These are phyloP conservation scores for Drosophila mayaguana DNA, from an alignment of 2,888 invertebrate species.

Conservation along the genomic window DNA sequence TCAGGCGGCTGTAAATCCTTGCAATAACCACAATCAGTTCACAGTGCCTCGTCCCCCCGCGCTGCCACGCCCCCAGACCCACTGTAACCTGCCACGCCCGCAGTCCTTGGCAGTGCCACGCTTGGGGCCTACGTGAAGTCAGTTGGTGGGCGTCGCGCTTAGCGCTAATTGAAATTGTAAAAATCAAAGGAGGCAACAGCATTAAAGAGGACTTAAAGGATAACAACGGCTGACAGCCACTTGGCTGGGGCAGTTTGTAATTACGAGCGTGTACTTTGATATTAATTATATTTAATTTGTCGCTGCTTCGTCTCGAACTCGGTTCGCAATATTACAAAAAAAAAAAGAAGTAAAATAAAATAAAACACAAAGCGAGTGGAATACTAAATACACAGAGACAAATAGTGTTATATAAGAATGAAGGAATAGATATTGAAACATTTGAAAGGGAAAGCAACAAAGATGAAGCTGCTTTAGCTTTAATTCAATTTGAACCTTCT, in stretches of 20 bases:
- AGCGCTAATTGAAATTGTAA: conserved; percentile 75
- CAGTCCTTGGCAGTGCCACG: neutral
- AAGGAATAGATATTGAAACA: too few relatives aligned
- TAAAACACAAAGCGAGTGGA: neutral
- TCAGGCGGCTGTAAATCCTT: conserved; percentile 67
- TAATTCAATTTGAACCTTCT: neutral
- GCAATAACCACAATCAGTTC: conserved; percentile 44
- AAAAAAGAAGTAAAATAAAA: neutral
- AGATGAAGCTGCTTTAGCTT: neutral
- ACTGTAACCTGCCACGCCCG: conserved; percentile 3
- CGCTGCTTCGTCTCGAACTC: neutral
- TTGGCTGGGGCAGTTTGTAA: conserved; percentile 58
- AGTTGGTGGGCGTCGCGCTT: conserved; percentile 47
- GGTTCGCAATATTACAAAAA: neutral
- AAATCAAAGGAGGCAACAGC: conserved; percentile 68
- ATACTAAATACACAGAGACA: neutral
- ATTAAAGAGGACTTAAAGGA: conserved; percentile 57
- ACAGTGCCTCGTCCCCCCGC: conserved; percentile 3
- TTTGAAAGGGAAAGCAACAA: neutral
- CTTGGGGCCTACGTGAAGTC: conserved; percentile 12
- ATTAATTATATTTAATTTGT: conserved; percentile 48
- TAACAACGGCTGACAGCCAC: conserved; percentile 50
- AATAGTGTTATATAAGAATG: neutral
- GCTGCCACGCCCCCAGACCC: neutral
- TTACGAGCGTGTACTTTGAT: conserved; percentile 50